A percentile compares a stretch with the other conserved stretches of the same genome.
Evolutionary conservation across 1,140 invertebrate genomes (phyloP).

Genomic region (Drosophila lacteicornis): DNA sequence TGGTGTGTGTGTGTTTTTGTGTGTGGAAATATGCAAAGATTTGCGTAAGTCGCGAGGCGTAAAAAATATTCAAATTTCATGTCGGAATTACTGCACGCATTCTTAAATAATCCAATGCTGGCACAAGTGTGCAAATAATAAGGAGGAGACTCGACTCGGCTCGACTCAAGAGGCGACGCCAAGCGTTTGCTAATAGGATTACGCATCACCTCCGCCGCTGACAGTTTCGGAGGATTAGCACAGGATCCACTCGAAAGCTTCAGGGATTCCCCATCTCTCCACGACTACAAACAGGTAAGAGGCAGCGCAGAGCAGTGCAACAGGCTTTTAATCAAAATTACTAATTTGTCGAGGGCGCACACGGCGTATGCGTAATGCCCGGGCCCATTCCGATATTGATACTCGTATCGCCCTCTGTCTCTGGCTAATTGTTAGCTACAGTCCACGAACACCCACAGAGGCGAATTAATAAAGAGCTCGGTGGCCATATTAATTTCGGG

Average conservation of each 20-base stretch:
- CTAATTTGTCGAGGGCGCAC: slow-evolving; percentile 8
- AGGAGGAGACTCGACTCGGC: slow-evolving; percentile 21
- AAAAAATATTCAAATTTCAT: slow-evolving; percentile 78
- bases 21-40: slow-evolving; percentile 68
- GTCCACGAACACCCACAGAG: slow-evolving; percentile 12
- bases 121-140: slow-evolving; percentile 67
- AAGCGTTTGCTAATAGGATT: slow-evolving; percentile 58
- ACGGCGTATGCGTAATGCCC: slow-evolving; percentile 48
- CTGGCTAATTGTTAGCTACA: slow-evolving; percentile 65
- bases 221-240: slow-evolving; percentile 48
- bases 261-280: neutral
- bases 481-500: slow-evolving; percentile 66
- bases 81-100: slow-evolving; percentile 75
- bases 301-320: slow-evolving; percentile 6
- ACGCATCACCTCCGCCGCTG: slow-evolving; percentile 45
- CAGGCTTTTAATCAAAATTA: slow-evolving; percentile 20
- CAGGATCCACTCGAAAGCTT: slow-evolving; percentile 24
- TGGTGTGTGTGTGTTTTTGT: slow-evolving; percentile 38
- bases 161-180: slow-evolving; percentile 46
- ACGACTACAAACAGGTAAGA: slow-evolving; percentile 23
- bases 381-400: slow-evolving; percentile 15
- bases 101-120: slow-evolving; percentile 72
- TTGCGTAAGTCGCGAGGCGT: slow-evolving; percentile 47
- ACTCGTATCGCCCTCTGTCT: slow-evolving; percentile 10
- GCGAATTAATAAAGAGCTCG: slow-evolving; percentile 60